Conservation (phyloP, 2,113 vertebrate species). For the Protomyctophum bolini region DNA sequence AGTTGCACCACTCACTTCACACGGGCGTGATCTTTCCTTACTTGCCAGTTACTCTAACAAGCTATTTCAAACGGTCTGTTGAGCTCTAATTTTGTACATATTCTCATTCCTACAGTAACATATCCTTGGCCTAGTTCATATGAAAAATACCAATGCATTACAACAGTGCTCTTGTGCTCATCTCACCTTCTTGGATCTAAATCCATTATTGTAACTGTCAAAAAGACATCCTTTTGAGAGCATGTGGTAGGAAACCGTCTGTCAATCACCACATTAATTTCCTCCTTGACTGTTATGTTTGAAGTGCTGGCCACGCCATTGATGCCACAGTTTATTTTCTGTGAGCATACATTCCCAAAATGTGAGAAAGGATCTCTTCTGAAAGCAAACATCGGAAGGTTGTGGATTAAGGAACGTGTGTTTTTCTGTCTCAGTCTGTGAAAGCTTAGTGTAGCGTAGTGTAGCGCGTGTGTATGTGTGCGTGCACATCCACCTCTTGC, state of each 20-base stretch:
- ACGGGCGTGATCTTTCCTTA: too few species aligned
- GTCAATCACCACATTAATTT: conserved; percentile 72
- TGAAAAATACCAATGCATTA: conserved; percentile 39
- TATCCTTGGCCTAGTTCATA: too few species aligned
- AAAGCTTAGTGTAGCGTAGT: conserved; percentile 9
- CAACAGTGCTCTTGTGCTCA: conserved; percentile 40
- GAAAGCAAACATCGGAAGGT: conserved; percentile 64
- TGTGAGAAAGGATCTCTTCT: conserved; percentile 56
- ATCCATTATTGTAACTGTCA: conserved; percentile 50
- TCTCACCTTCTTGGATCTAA: conserved; percentile 43
- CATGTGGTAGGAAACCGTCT: conserved; percentile 43
- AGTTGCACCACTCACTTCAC: too few species aligned
- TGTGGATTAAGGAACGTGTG: conserved; percentile 52
- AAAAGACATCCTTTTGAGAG: conserved; percentile 46
- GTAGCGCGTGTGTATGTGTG: conserved; percentile 4
- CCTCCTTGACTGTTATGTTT: conserved; percentile 61
- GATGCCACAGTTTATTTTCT: conserved; percentile 71
- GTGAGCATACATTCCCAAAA: conserved; percentile 54
- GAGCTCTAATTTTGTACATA: too few species aligned
- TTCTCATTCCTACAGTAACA: too few species aligned
- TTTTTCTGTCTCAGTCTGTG: conserved; percentile 25
- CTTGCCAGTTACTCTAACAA: too few species aligned
- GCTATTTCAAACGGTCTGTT: too few species aligned
- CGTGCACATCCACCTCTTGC: conserved; percentile 12
- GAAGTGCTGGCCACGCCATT: conserved; percentile 40